These are phyloP conservation scores for Macrotrachela quadricornifera DNA, from an alignment of 1,140 invertebrate species.

Conservation along the genomic window DNA sequence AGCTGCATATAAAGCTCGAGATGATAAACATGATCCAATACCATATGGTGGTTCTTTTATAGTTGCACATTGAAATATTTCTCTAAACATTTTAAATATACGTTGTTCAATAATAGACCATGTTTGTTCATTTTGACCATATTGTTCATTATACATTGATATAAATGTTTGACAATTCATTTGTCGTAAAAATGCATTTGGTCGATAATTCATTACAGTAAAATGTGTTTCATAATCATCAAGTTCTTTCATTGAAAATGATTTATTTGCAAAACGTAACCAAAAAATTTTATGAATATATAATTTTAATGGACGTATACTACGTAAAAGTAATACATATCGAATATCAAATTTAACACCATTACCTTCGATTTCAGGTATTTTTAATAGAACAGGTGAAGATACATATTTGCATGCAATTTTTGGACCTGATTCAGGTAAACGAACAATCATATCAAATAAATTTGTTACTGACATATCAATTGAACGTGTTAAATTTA, in stretches of 20 bases:
- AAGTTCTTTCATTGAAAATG: slow-evolving; percentile 52
- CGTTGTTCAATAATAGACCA: slow-evolving; percentile 33
- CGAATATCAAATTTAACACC: slow-evolving; percentile 74
- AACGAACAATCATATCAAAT: slow-evolving; percentile 48
- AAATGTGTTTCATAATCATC: slow-evolving; percentile 74
- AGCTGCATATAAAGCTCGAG: slow-evolving; percentile 60
- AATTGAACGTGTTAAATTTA: slow-evolving; percentile 64
- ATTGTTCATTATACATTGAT: not conserved
- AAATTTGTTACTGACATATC: slow-evolving; percentile 62
- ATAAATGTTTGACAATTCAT: not conserved
- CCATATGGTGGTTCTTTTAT: slow-evolving; percentile 43
- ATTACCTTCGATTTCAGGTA: slow-evolving; percentile 41
- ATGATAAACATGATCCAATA: slow-evolving; percentile 50
- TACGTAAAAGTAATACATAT: slow-evolving; percentile 58
- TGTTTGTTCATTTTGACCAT: slow-evolving; percentile 19
- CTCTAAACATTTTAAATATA: slow-evolving; percentile 49
- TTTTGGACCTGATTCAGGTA: slow-evolving; percentile 53
- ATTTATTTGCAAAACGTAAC: slow-evolving; percentile 60
- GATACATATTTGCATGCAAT: slow-evolving; percentile 56
- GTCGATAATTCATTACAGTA: slow-evolving; percentile 70
- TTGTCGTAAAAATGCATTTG: not conserved
- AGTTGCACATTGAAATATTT: slow-evolving; percentile 50
- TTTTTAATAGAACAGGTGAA: slow-evolving; percentile 54
- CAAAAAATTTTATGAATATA: slow-evolving; percentile 65
- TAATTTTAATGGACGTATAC: slow-evolving; percentile 47